A percentile compares a stretch with the other conserved stretches of the same genome.
Evolutionary conservation across 2,888 invertebrate genomes (phyloP).

Genomic region (Lacanobia wlatinum): DNA sequence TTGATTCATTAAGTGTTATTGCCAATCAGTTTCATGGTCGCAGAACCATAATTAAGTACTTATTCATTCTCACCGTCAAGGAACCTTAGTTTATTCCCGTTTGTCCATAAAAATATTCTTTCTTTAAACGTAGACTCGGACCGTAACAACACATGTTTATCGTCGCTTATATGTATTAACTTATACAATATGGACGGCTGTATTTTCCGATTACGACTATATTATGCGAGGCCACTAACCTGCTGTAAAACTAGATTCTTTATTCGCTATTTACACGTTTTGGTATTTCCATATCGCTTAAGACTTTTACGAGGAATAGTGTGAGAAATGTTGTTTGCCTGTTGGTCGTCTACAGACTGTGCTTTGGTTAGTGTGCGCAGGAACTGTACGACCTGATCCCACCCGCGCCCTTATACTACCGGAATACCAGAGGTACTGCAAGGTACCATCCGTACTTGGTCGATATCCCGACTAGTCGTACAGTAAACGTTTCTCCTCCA

Average conservation of each 20-base stretch:
- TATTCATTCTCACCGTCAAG: not conserved
- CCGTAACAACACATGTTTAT: slow-evolving; percentile 23
- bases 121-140: not conserved
- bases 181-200: not conserved
- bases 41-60: too few species aligned
- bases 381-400: too few species aligned
- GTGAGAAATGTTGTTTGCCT: too few species aligned
- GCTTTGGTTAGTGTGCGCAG: too few species aligned
- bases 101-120: not conserved
- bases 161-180: not conserved
- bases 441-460: too few species aligned
- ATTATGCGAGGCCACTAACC: slow-evolving; percentile 37
- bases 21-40: too few species aligned
- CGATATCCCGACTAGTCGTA: too few species aligned
- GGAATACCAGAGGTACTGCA: too few species aligned
- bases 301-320: not conserved
- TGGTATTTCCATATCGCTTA: slow-evolving; percentile 30
- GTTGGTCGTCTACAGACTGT: too few species aligned
- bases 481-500: too few species aligned
- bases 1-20: not conserved
- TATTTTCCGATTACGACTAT: slow-evolving; percentile 18
- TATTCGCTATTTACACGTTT: slow-evolving; percentile 24
- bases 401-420: too few species aligned
- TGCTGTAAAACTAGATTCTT: slow-evolving; percentile 21
- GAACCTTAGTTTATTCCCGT: not conserved